Base-by-base conservation (phyloP, 2,797 vertebrate species). In the Antennarius maculatus region DNA sequence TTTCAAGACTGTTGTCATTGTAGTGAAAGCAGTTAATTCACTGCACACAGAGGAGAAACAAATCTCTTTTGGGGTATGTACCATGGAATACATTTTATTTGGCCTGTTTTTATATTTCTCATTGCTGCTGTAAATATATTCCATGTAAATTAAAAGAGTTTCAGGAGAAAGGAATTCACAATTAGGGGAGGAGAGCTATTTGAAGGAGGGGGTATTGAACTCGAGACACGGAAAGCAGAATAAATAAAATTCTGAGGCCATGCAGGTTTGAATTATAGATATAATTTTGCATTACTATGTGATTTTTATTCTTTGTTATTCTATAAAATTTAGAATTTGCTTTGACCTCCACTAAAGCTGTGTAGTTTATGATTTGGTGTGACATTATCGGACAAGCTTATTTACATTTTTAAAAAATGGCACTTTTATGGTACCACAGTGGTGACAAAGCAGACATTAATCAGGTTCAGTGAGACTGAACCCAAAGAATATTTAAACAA, bases 11-110 rank as follows among this genome's bases (percentile, higher is more conserved):
- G 37, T 10, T 39, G 37, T 39, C 37, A 39, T 39, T 39, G 37
- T 39, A 10, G 2, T 39, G 37, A 66, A 52, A 31, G 3, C 9
- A 59, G 41, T 50, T 5, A 39, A 53, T 28, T 41, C 0, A 74
- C 42, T 42, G 13, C 2, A 47, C 28, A 45, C 16, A 48, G 13
- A 57, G 60, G 31, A 75, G 39, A 54, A 62, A 45, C 7, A 41
- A 29, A 15, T 48, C 10, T 7, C 18, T 31, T 64, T 42, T 45
- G 37, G 37, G 61, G 34, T 47, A 34, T 57, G 31, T 34, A 34
- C 28, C 29, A 31, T 3, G 13, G 12, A 69, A 2, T 3, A 5
- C 3, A 31, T 27, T 16, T 41, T 17, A 48, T 15, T 39, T 1
- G 23, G 0, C 23, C 29, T 54, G 23, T 23, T 41, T 31, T 15